A percentile compares a stretch with the other conserved stretches of the same genome.
These are phyloP conservation scores for Pocillopora damicornis DNA, from an alignment of 64 coral and sea anemone genomes.

Conservation along the genomic window DNA sequence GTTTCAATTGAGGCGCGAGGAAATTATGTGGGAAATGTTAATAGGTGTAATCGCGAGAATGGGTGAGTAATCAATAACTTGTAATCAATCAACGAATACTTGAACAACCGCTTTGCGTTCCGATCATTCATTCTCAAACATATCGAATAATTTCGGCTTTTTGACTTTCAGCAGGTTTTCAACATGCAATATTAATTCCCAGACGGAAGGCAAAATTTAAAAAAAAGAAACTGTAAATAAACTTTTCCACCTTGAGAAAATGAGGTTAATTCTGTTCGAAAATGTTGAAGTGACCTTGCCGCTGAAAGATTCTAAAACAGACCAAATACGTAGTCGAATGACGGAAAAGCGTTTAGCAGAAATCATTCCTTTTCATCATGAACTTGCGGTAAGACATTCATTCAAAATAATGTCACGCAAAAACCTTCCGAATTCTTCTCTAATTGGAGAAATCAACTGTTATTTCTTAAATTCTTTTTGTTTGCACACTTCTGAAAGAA, in stretches of 20 bases:
- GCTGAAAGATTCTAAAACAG: background rate
- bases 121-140: background rate
- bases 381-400: background rate
- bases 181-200: background rate
- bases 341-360: background rate
- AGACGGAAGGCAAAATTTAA: background rate
- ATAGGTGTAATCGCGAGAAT: background rate
- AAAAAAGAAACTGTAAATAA: background rate
- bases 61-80: background rate
- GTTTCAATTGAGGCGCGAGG: background rate
- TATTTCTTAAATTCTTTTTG: background rate
- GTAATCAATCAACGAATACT: background rate
- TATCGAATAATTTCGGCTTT: background rate
- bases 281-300: background rate
- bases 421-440: background rate
- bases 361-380: background rate
- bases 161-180: background rate
- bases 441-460: slow-evolving; percentile 6
- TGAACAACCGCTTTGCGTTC: slow-evolving; percentile 17
- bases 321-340: background rate
- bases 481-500: background rate
- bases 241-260: background rate
- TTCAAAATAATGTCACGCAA: background rate
- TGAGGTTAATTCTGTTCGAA: background rate
- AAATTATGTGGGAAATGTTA: background rate